phyloP scores from a whole-genome alignment of 2,888 invertebrate genomes.

The Morpho deidamia region DNA sequence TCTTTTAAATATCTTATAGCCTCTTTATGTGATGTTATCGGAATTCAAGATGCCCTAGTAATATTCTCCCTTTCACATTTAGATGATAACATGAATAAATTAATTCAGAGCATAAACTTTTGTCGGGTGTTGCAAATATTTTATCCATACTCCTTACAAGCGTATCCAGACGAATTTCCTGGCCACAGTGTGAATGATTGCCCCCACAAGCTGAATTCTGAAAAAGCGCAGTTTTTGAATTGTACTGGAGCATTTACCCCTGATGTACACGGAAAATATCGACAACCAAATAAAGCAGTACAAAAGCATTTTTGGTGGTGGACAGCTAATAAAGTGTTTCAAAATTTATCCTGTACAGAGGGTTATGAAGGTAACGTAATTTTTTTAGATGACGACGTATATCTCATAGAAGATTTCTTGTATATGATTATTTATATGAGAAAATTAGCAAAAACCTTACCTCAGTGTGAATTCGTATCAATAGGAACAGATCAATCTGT shows the following conservation, averaged over 20 bases:
- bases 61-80: conserved; percentile 49
- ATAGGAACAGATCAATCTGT: conserved; percentile 29
- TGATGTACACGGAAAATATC: conserved; percentile 40
- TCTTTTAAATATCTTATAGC: conserved; percentile 40
- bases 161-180: conserved; percentile 40
- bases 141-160: conserved; percentile 47
- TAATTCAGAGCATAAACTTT: conserved; percentile 44
- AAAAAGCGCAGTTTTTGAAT: conserved; percentile 30
- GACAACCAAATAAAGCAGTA: conserved; percentile 36
- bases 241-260: conserved; percentile 39
- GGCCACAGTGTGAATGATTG: conserved; percentile 39
- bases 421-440: conserved; percentile 45
- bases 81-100: conserved; percentile 37
- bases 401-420: conserved; percentile 46
- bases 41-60: conserved; percentile 43
- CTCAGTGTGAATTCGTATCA: conserved; percentile 42
- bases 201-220: conserved; percentile 29
- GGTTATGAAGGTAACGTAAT: conserved; percentile 38
- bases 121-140: conserved; percentile 49
- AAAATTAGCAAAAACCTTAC: conserved; percentile 32
- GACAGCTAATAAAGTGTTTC: conserved; percentile 52
- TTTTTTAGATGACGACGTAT: conserved; percentile 43
- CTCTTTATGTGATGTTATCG: conserved; percentile 40
- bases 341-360: conserved; percentile 30
- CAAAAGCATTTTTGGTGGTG: conserved; percentile 58